Base-by-base conservation (phyloP, 1,140 invertebrate genomes). In the Aphidius gifuensis region DNA sequence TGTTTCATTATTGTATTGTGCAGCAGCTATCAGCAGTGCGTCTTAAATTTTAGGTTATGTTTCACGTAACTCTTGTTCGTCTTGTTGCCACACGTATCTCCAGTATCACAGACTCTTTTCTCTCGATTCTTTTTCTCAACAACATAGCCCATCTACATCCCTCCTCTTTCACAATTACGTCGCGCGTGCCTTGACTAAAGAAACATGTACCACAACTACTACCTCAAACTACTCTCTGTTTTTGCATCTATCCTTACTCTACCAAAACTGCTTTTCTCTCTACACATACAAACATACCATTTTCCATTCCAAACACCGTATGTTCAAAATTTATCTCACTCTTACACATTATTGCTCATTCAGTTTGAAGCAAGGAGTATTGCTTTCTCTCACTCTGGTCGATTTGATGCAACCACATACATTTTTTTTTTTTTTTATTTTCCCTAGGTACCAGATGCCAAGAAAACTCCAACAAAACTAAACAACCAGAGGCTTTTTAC, bases 141-240 rank as follows among this genome's bases (percentile, higher is more conserved):
- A 32, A 32, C 23, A 32, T 32, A 3, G 23, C 23, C 23, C 23
- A 16, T 16, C 16, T 16, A 32, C 23, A 32, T 32, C 45, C 32
- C 48, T 58, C 60, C 60, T 67, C 65, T 66, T 68, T 80, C 72
- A 71, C 77, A 80, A 80, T 80, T 80, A 81, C 77, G 78, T 67
- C 55, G 77, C 74, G 71, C 78, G 79, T 80, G 79, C 74, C 71
- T 65, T 67, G 79, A 80, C 75, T 80, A 65, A 69, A 64, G 71
- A 79, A 80, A 74, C 72, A 58, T 69, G 71, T 64, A 74, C 70
- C 73, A 67, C 71, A 74, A 72, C 74, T 68, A 71, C 66, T 68
- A 71, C 66, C 65, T 39, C 51, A 58, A 49, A 43, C 61, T 53
- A 23, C 11, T 8, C 58, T 43, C 23, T 40, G 48, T 53, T 48